Conservation (phyloP, 2,888 invertebrate genomes). For the Lypha dubia region DNA sequence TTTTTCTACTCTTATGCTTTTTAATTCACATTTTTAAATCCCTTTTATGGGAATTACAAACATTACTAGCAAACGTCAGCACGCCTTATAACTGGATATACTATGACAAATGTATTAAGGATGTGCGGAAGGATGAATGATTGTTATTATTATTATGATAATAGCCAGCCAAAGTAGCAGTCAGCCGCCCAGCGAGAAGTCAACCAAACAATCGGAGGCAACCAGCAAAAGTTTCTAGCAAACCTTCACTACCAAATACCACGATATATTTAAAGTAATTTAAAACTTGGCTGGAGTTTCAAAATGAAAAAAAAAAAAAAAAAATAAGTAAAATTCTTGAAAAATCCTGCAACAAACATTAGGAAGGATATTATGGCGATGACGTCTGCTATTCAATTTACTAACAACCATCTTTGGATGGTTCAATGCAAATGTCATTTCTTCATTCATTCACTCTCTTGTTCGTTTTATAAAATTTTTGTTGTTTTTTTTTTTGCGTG, state of each 20-base stretch:
- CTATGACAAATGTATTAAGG: constrained; percentile 50
- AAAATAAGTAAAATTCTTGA: not conserved
- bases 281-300: constrained; percentile 5
- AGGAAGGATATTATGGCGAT: constrained; percentile 42
- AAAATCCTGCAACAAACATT: constrained; percentile 25
- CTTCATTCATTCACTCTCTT: not conserved
- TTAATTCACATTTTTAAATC: constrained; percentile 21
- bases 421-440: constrained; percentile 54
- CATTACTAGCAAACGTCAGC: not conserved
- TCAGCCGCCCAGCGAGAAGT: not conserved
- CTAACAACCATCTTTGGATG: constrained; percentile 33
- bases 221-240: not conserved
- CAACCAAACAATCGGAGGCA: not conserved
- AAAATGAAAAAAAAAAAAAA: too few species aligned
- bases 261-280: not conserved
- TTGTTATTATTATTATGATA: constrained; percentile 31
- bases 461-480: not conserved
- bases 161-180: constrained; percentile 41
- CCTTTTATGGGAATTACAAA: constrained; percentile 6
- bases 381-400: constrained; percentile 62
- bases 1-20: constrained; percentile 11
- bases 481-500: not conserved
- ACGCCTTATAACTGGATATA: constrained; percentile 33
- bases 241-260: not conserved
- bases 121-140: constrained; percentile 48